phyloP scores from a whole-genome alignment of 2,797 vertebrate species.

The Tragelaphus oryx region DNA sequence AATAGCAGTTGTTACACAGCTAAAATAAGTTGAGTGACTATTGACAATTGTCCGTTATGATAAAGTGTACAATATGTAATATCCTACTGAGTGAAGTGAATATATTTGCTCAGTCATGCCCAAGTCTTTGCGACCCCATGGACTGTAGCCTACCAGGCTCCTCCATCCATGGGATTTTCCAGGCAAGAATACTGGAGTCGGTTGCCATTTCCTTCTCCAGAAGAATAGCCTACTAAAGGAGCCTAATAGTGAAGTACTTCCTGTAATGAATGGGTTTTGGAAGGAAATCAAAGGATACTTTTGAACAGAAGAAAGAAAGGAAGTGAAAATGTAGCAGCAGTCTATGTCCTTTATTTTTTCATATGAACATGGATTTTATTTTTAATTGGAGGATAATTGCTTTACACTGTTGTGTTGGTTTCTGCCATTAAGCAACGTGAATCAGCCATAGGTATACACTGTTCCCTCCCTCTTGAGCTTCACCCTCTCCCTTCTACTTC shows the following conservation, averaged over 20 bases:
- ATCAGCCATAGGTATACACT: background rate
- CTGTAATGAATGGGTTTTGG: background rate
- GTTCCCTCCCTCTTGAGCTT: background rate
- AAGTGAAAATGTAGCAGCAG: background rate
- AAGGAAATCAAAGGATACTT: constrained; percentile 42
- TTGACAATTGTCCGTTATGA: constrained; percentile 12
- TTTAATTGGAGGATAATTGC: background rate
- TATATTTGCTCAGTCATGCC: no score
- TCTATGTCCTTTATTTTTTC: background rate
- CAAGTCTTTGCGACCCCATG: no score
- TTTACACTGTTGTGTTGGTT: background rate
- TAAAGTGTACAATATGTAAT: background rate
- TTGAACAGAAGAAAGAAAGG: background rate
- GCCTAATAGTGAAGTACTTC: constrained; percentile 33
- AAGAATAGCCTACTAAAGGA: constrained; percentile 26
- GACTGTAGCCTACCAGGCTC: no score
- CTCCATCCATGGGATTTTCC: no score
- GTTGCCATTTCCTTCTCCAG: no score
- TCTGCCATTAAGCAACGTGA: background rate
- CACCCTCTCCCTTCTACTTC: background rate
- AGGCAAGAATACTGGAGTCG: no score
- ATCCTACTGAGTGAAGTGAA: background rate
- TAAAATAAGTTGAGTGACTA: background rate
- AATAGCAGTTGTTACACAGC: background rate
- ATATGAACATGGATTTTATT: background rate